Evolutionary conservation across 2,888 invertebrate genomes (phyloP).

Genomic region (Ichneumon xanthorius): DNA sequence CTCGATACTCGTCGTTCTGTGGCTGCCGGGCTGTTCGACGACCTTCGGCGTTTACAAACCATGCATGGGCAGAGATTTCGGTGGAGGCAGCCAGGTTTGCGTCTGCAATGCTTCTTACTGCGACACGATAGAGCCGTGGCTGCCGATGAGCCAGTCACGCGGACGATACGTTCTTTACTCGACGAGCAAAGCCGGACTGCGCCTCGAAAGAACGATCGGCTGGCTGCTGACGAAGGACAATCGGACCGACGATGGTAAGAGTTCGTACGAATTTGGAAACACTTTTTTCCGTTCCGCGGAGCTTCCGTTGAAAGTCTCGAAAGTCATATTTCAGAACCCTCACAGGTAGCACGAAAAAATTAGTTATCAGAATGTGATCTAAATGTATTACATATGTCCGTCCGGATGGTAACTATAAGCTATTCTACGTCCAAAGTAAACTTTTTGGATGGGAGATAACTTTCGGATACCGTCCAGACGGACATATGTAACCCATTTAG

Average conservation of each 20-base stretch:
- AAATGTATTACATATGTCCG: no score
- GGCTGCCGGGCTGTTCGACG: not conserved
- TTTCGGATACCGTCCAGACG: no score
- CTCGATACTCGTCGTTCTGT: not conserved
- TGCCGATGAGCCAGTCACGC: slow-evolving; percentile 51
- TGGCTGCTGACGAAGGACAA: slow-evolving; percentile 33
- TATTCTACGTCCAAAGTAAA: no score
- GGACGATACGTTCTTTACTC: slow-evolving; percentile 44
- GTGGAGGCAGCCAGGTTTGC: slow-evolving; percentile 85
- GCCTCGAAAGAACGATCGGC: slow-evolving; percentile 47
- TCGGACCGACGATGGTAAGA: slow-evolving; percentile 20
- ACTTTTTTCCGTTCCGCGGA: no score
- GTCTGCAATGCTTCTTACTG: slow-evolving; percentile 89
- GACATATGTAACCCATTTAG: no score
- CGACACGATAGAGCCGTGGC: slow-evolving; percentile 87
- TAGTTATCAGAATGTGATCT: no score
- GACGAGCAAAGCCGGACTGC: slow-evolving; percentile 49
- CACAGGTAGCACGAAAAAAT: no score
- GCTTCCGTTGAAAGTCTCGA: no score
- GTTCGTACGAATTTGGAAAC: not conserved
- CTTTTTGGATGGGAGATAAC: no score
- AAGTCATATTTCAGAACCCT: no score
- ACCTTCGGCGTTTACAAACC: slow-evolving; percentile 43
- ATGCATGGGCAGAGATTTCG: slow-evolving; percentile 56
- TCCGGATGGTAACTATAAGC: no score